phyloP scores from a whole-genome alignment of 2,113 vertebrate species.

The Cynoglossus semilaevis region DNA sequence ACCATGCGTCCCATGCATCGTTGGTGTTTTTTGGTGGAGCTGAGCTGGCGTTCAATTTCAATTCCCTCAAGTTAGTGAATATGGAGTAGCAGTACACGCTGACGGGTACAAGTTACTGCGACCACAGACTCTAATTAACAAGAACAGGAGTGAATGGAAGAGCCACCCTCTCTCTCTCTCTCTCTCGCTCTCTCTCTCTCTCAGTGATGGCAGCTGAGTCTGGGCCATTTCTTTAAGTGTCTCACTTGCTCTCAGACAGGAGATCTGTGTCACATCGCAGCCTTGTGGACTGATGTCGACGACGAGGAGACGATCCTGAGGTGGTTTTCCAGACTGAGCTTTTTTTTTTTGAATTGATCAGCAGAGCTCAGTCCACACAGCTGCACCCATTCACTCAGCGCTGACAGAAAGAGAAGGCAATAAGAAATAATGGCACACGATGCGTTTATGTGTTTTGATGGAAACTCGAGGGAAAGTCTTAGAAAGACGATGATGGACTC shows the following conservation, averaged over 20 bases:
- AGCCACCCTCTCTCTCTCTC: constrained; percentile 46
- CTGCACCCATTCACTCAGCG: constrained; percentile 29
- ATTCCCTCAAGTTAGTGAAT: constrained; percentile 72
- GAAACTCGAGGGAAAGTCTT: constrained; percentile 59
- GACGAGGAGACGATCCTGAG: constrained; percentile 43
- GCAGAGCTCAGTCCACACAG: constrained; percentile 29
- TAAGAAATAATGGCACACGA: constrained; percentile 61
- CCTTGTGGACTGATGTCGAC: constrained; percentile 54
- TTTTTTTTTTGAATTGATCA: constrained; percentile 49
- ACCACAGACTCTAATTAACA: constrained; percentile 76
- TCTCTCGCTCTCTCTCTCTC: constrained; percentile 43
- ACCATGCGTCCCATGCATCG: constrained; percentile 64
- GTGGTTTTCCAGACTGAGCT: constrained; percentile 49
- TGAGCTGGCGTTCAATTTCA: constrained; percentile 70
- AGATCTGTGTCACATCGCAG: constrained; percentile 58
- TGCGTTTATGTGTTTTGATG: constrained; percentile 68
- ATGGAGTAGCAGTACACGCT: constrained; percentile 59
- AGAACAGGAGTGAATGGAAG: constrained; percentile 56
- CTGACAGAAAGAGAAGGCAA: constrained; percentile 19
- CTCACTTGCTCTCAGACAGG: constrained; percentile 70
- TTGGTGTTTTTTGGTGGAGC: constrained; percentile 65
- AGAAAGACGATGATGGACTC: constrained; percentile 66
- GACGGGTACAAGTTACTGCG: constrained; percentile 74
- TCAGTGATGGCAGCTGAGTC: constrained; percentile 52
- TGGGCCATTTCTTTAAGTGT: constrained; percentile 70